A percentile compares a stretch with the other conserved stretches of the same genome.
phyloP scores from a whole-genome alignment of 2,113 vertebrate species.

The Petrocephalus zakoni region DNA sequence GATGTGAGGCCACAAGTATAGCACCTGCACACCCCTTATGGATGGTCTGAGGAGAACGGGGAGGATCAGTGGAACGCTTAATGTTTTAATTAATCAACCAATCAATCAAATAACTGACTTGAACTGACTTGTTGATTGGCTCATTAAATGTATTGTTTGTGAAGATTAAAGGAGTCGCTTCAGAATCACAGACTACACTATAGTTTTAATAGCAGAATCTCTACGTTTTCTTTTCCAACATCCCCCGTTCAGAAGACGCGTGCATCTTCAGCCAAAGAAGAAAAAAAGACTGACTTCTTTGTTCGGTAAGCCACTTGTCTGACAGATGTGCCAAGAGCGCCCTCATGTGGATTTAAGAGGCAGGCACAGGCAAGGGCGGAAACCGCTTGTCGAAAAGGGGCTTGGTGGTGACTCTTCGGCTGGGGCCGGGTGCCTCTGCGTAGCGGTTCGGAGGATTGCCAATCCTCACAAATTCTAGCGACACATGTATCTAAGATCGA shows the following conservation, averaged over 20 bases:
- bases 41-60: not conserved
- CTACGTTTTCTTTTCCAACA: not conserved
- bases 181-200: not conserved
- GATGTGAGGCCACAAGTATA: not conserved
- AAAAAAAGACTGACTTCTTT: not conserved
- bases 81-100: not conserved
- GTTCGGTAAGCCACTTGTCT: not conserved
- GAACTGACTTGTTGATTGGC: not conserved
- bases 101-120: not conserved
- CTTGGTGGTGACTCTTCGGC: not conserved
- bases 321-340: not conserved
- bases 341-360: not conserved
- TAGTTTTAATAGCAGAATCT: not conserved
- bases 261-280: not conserved
- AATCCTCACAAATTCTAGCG: not conserved
- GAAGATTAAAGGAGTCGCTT: not conserved
- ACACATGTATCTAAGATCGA: not conserved
- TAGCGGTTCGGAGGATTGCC: not conserved
- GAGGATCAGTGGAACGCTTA: not conserved
- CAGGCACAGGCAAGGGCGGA: not conserved
- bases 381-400: not conserved
- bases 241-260: not conserved
- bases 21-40: not conserved
- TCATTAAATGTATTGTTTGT: not conserved
- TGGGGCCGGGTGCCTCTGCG: not conserved